These are phyloP conservation scores for Steromphala cineraria DNA, from an alignment of 2,888 invertebrate species.

Conservation along the genomic window DNA sequence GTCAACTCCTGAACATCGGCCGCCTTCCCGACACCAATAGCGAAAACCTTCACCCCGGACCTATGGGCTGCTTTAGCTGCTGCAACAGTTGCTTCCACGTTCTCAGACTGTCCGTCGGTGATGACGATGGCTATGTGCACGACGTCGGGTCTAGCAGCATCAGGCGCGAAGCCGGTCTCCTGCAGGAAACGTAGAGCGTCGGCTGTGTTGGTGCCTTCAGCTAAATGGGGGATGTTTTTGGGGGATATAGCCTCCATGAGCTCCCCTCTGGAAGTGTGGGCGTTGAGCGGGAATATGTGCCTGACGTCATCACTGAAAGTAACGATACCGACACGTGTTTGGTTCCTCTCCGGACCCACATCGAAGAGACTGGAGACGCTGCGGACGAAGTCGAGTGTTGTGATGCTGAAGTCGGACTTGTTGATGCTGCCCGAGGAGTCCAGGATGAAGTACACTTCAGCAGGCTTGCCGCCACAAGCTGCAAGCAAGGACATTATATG, in stretches of 20 bases:
- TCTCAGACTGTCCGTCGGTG: constrained; percentile 64
- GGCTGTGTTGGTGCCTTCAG: constrained; percentile 54
- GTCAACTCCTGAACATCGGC: constrained; percentile 55
- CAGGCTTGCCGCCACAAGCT: constrained; percentile 59
- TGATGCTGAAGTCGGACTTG: constrained; percentile 56
- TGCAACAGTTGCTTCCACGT: constrained; percentile 47
- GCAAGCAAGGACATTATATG: not conserved
- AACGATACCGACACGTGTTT: constrained; percentile 54
- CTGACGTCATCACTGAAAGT: constrained; percentile 47
- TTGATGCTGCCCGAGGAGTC: constrained; percentile 63
- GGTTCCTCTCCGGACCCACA: constrained; percentile 36
- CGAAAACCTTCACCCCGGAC: constrained; percentile 59
- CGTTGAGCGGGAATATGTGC: constrained; percentile 43
- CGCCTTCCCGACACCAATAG: constrained; percentile 64
- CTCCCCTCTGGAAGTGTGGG: constrained; percentile 30
- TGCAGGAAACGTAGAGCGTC: constrained; percentile 48
- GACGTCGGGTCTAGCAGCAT: constrained; percentile 43
- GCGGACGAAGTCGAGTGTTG: constrained; percentile 49
- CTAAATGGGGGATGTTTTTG: constrained; percentile 36
- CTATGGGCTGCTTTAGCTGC: constrained; percentile 53
- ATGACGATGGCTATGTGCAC: constrained; percentile 62
- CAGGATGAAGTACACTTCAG: constrained; percentile 53
- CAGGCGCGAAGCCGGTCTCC: constrained; percentile 42
- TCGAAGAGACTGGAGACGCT: constrained; percentile 52
- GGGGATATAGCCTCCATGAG: constrained; percentile 39